Conservation (phyloP, 2,888 invertebrate genomes). For the Oscheius sp. region DNA sequence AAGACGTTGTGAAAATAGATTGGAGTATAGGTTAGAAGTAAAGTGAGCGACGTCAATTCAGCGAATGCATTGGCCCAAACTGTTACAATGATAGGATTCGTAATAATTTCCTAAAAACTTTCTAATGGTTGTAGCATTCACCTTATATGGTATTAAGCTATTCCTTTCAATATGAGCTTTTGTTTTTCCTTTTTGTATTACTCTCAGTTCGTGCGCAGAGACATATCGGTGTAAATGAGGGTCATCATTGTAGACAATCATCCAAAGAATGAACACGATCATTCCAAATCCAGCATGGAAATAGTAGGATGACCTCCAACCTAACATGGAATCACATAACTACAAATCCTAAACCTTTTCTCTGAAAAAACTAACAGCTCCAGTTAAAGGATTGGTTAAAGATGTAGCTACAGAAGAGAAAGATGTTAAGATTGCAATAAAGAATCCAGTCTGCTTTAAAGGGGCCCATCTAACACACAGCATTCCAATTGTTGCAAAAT, state of each 20-base stretch:
- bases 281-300: slow-evolving; percentile 46
- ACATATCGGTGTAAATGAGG: slow-evolving; percentile 45
- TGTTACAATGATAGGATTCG: slow-evolving; percentile 53
- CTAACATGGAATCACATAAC: slow-evolving; percentile 52
- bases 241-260: slow-evolving; percentile 52
- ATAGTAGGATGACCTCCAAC: slow-evolving; percentile 66
- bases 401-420: slow-evolving; percentile 60
- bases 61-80: slow-evolving; percentile 64
- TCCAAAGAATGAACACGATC: slow-evolving; percentile 47
- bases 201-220: slow-evolving; percentile 46
- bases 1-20: slow-evolving; percentile 61
- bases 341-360: slow-evolving; percentile 28
- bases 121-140: background rate
- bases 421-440: slow-evolving; percentile 62
- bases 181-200: slow-evolving; percentile 61
- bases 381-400: slow-evolving; percentile 61
- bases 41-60: slow-evolving; percentile 60
- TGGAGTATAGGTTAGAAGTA: slow-evolving; percentile 64
- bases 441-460: slow-evolving; percentile 60
- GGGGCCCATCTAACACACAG: slow-evolving; percentile 63
- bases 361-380: too few relatives aligned
- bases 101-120: slow-evolving; percentile 52
- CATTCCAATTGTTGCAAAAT: slow-evolving; percentile 55
- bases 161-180: slow-evolving; percentile 60
- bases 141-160: slow-evolving; percentile 62